These are phyloP conservation scores for Rotaria sp. DNA, from an alignment of 2,888 invertebrate species.

Conservation along the genomic window DNA sequence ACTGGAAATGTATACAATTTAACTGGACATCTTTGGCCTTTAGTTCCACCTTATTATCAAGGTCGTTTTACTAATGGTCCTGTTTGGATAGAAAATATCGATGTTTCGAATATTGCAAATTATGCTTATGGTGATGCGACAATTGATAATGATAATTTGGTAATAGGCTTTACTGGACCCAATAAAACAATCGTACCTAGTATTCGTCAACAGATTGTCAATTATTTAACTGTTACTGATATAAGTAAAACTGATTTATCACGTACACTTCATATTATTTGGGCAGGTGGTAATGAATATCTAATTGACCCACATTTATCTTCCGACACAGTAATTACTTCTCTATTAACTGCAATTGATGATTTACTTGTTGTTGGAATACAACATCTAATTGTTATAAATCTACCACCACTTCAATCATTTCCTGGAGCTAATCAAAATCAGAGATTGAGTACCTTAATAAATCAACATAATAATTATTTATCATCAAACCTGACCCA, in stretches of 20 bases:
- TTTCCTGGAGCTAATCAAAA: background rate
- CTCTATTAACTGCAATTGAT: background rate
- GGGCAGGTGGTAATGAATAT: background rate
- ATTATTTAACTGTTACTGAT: background rate
- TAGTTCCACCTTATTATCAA: constrained; percentile 1
- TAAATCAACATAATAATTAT: background rate
- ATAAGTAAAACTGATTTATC: background rate
- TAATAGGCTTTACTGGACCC: background rate
- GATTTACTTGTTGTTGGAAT: background rate
- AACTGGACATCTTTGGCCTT: background rate
- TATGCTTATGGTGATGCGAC: background rate
- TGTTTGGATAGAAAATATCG: background rate
- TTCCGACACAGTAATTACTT: background rate
- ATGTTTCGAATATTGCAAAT: background rate
- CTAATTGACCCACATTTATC: background rate
- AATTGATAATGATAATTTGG: background rate
- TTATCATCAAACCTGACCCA: background rate
- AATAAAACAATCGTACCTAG: background rate
- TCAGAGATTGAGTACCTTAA: background rate
- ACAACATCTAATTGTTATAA: background rate
- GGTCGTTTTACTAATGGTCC: background rate
- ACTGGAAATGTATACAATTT: background rate
- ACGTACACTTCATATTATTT: background rate
- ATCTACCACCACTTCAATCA: background rate
- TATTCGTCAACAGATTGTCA: background rate